Conservation (phyloP, 2,113 vertebrate species). For the Zosterops hypoxanthus region DNA sequence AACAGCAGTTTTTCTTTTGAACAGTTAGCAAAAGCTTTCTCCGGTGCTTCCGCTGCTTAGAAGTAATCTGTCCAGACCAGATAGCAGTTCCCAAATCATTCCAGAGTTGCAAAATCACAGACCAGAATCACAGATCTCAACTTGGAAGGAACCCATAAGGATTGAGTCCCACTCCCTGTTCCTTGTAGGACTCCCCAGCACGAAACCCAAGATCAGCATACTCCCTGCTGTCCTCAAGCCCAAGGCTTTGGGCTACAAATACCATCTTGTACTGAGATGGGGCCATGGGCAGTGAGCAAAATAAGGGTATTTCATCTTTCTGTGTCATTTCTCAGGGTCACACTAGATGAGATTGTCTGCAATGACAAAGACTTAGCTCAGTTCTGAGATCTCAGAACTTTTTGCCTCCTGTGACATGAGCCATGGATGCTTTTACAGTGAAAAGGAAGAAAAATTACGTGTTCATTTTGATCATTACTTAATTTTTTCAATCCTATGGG, state of each 20-base stretch:
- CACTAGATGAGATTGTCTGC: neutral
- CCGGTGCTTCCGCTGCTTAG: neutral
- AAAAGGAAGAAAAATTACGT: neutral
- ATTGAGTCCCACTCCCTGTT: fast-evolving
- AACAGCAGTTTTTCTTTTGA: neutral
- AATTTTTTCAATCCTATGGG: neutral
- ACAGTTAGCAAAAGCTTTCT: neutral
- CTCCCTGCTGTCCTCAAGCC: neutral
- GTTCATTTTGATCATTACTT: neutral
- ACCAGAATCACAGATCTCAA: neutral
- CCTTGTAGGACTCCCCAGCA: neutral
- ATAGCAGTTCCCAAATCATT: neutral
- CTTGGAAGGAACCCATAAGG: neutral
- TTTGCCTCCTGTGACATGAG: neutral
- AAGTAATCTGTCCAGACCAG: neutral
- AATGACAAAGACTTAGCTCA: neutral
- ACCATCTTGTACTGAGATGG: neutral
- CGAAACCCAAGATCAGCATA: neutral
- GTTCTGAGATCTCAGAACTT: neutral
- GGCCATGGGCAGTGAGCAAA: neutral
- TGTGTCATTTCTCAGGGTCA: neutral
- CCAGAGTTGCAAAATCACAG: neutral
- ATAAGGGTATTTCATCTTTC: neutral
- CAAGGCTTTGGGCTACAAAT: neutral
- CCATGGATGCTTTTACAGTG: neutral